A percentile compares a stretch with the other conserved stretches of the same genome.
These are phyloP conservation scores for Danionella cerebrum DNA, from an alignment of 2,113 vertebrate species.

Conservation along the genomic window DNA sequence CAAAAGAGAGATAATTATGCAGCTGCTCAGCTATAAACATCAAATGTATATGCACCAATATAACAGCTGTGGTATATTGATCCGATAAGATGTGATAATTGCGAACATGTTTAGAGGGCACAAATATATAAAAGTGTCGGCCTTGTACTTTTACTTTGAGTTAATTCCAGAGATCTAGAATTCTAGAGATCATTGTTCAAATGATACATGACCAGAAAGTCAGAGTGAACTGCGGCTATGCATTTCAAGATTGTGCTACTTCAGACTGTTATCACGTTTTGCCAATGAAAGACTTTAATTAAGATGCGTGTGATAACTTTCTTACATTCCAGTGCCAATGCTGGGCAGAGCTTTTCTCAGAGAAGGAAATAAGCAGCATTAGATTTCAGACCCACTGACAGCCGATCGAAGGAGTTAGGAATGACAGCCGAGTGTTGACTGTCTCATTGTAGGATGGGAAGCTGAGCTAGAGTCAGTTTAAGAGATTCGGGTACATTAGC, in stretches of 20 bases:
- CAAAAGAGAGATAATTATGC: neutral
- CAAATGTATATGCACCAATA: neutral
- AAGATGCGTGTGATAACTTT: conserved; percentile 8
- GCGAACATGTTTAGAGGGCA: neutral
- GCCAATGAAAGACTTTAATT: conserved; percentile 19
- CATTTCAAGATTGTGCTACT: conserved; percentile 18
- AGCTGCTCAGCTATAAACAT: conserved; percentile 4
- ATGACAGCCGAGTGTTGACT: neutral
- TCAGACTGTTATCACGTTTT: neutral
- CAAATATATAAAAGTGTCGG: neutral
- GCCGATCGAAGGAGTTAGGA: neutral
- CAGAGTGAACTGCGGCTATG: conserved; percentile 17
- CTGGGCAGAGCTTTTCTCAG: neutral
- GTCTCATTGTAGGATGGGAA: neutral
- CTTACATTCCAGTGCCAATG: neutral
- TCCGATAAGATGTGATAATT: conserved; percentile 1
- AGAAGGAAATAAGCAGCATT: neutral
- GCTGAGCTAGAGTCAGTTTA: too few species aligned
- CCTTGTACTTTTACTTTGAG: neutral
- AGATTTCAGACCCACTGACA: neutral
- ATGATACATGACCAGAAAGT: neutral
- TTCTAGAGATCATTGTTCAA: neutral
- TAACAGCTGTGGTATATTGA: conserved; percentile 6
- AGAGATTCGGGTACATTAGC: neutral
- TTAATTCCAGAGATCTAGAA: conserved; percentile 2